Conservation (phyloP, 2,888 invertebrate genomes). For the Carterocephalus palaemon region DNA sequence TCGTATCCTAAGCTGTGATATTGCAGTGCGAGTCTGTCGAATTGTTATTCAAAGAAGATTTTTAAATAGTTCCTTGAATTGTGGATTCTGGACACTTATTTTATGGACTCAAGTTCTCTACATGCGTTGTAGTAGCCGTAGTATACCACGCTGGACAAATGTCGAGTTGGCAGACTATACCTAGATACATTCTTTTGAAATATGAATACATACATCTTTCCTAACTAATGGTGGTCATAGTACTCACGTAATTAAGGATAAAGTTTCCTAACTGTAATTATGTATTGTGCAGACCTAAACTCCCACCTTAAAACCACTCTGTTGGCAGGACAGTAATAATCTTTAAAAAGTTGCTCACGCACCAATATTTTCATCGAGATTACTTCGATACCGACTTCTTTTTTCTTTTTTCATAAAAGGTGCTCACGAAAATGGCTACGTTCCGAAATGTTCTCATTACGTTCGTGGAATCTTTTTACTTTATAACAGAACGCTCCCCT, state of each 20-base stretch:
- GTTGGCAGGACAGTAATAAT: constrained; percentile 3
- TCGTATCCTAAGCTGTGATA: constrained; percentile 4
- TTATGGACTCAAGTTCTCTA: too few relatives aligned
- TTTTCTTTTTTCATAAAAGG: constrained; percentile 23
- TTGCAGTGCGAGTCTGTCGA: constrained; percentile 1
- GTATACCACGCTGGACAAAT: too few relatives aligned
- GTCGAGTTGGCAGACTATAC: too few relatives aligned
- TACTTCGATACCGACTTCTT: constrained; percentile 23
- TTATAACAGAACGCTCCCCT: constrained; percentile 46
- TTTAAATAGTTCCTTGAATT: not conserved
- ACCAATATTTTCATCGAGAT: constrained; percentile 12
- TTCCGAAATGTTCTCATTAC: constrained; percentile 65
- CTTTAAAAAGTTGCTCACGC: constrained; percentile 1
- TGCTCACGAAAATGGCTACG: constrained; percentile 23
- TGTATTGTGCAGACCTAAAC: too few relatives aligned
- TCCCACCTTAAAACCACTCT: not conserved
- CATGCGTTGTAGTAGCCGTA: too few relatives aligned
- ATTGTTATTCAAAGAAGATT: constrained; percentile 29
- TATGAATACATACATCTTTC: too few relatives aligned
- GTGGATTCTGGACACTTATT: not conserved
- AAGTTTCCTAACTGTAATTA: too few relatives aligned
- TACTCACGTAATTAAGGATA: too few relatives aligned
- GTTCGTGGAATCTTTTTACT: constrained; percentile 53
- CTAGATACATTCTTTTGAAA: too few relatives aligned
- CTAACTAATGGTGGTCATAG: too few relatives aligned